Evolutionary conservation across 2,113 vertebrate species (phyloP), one percentile per base, ranked within the genome.

Genomic region (Rallus limicola): DNA sequence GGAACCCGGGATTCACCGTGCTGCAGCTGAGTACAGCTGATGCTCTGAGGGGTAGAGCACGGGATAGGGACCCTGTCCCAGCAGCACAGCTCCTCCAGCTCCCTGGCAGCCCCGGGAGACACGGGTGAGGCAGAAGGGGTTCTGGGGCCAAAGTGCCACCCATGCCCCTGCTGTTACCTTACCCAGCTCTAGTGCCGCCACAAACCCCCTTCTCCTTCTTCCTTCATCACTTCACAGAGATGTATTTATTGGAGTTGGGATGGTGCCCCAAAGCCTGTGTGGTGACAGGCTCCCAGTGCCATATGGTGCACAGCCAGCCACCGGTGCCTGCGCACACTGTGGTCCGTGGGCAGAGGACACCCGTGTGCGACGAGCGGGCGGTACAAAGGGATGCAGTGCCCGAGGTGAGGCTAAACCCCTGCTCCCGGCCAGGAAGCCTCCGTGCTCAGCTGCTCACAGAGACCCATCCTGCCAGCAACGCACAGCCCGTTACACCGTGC

Each of bases 401-500:
- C 12, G 63, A 60, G 84, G 84, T 42, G 81, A 85, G 78, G 75
- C 56, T 42, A 62, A 94, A 50, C 16, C 60, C 62, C 65, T 68
- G 55, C 40, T 80, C 40, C 29, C 78, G 13, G 10, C 91, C 67
- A 60, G 55, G 69, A 68, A 75, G 59, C 50, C 53, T 76, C 92
- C 28, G 1, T 36, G 71, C 85, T 76, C 90, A 80, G 67, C 88
- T 92, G 82, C 88, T 82, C 40, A 20, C 60, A 88, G 72, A 92
- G 85, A 80, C 70, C 84, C 36, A 94, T 78, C 88, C 83, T 91
- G 96, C 92, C 38, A 88, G 94, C 42, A 97, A 94, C 15, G 79
- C 96, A 59, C 46, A 91, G 94, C 92, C 88, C 92, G 93, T 96
- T 95, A 95, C 97, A 89, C 90, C 91, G 86, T 84, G 86, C 90